Percentiles rank a stretch among this genome's conserved stretches.
These are phyloP conservation scores for Bostrychus sinensis DNA, from an alignment of 2,113 vertebrate genomes.

Conservation along the genomic window DNA sequence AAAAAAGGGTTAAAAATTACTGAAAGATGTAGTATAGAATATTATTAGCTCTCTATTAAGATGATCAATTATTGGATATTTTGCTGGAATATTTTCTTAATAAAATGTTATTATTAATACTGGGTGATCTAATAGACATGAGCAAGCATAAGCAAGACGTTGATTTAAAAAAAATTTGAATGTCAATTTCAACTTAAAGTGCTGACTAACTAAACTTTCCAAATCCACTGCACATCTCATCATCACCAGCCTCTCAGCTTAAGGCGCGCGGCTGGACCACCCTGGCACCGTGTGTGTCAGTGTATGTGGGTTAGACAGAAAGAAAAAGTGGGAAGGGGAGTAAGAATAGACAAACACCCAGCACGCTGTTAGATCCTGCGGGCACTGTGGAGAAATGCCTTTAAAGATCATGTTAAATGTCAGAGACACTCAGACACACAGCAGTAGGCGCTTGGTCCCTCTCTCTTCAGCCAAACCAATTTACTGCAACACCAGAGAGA, in stretches of 20 bases:
- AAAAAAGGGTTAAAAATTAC: neutral
- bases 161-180: neutral
- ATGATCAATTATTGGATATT: neutral
- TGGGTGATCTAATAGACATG: neutral
- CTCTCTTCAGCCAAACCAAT: conserved; percentile 78
- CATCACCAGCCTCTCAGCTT: conserved; percentile 59
- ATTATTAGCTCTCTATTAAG: neutral
- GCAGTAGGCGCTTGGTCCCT: conserved; percentile 75
- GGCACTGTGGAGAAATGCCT: conserved; percentile 81
- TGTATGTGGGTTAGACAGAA: conserved; percentile 14
- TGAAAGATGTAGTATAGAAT: neutral
- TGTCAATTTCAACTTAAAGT: conserved; percentile 40
- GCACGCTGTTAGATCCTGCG: conserved; percentile 76
- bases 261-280: conserved; percentile 48
- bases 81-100: neutral
- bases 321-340: conserved; percentile 56
- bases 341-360: conserved; percentile 65
- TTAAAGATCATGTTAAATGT: conserved; percentile 86
- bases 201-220: conserved; percentile 61
- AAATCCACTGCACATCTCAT: conserved; percentile 35
- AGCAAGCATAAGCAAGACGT: neutral
- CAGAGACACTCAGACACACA: conserved; percentile 83
- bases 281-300: conserved; percentile 32
- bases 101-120: too few relatives aligned
- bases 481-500: conserved; percentile 77